Evolutionary conservation across 2,888 invertebrate species (phyloP), one percentile per base, ranked within the genome.

Genomic region (Ephialtes manifestator): DNA sequence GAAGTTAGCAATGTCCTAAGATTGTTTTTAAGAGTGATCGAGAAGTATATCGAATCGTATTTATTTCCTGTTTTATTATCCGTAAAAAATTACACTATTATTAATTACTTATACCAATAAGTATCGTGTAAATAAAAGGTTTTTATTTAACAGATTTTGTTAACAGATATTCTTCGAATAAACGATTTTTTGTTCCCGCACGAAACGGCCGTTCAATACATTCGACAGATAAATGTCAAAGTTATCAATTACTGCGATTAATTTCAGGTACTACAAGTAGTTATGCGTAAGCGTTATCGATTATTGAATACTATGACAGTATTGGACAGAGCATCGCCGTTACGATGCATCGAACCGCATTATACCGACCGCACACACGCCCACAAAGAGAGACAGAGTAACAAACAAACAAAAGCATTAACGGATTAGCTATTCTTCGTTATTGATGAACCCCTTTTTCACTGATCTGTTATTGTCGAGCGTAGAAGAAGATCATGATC

Each of bases 401-500:
- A 76, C 35, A 24, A 65, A 63, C 51, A 74, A 68, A 68, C 46
- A 53, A 46, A 55, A 75, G 74, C 76, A 76, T 60, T 53, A 51
- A 80, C 31, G 51, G 76, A 83, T 79, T 70, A 78, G 63, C 24
- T 67, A 53, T 80, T 74, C 60, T 43, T 81, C 76, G 68, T 77
- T 74, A 77, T 55, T 83, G 82, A 83, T 72, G 77, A 83, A n/a
- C n/a, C 53, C 11, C 63, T 81, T 83, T 75, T 58, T 84, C 63
- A 81, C 77, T 84, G 76, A 86, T 88, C 71, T 89, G 84, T 89
- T 89, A 86, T 87, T 90, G 90, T 88, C 86, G 92, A 95, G 94
- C 96, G 96, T 96, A 98, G 98, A 98, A 98, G 97, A 98, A 98
- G 96, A 98, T 98, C 94, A 97, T 98, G 97, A 98, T 98, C 94